phyloP scores from a whole-genome alignment of 92 coral and sea anemone species.

The Diadumene lineata region DNA sequence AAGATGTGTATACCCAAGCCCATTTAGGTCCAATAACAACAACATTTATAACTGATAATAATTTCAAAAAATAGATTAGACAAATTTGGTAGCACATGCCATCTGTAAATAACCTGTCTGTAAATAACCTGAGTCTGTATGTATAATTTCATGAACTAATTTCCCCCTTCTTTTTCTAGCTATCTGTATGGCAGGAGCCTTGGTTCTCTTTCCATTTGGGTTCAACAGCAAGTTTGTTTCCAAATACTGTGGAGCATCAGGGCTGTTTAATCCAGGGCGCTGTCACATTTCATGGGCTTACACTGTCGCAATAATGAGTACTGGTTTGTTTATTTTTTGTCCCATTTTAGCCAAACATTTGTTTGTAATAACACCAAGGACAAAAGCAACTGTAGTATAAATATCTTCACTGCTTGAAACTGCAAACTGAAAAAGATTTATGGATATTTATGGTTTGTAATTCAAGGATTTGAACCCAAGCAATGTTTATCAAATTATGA shows the following conservation, averaged over 20 bases:
- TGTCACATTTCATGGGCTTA: slow-evolving; percentile 86
- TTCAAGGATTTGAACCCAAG: too few species aligned
- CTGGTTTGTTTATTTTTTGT: slow-evolving; percentile 70
- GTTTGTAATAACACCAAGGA: slow-evolving; percentile 51
- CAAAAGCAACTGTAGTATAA: slow-evolving; percentile 83
- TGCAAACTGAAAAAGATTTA: too few species aligned
- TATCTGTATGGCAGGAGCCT: slow-evolving; percentile 52
- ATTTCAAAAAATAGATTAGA: too few species aligned
- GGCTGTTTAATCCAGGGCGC: slow-evolving; percentile 53
- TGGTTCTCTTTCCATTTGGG: slow-evolving; percentile 69
- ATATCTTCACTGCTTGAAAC: not conserved
- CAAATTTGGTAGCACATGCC: too few species aligned
- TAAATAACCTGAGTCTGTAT: too few species aligned
- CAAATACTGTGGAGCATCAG: slow-evolving; percentile 58
- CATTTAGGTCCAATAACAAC: too few species aligned
- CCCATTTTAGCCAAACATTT: slow-evolving; percentile 75
- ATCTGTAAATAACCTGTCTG: too few species aligned
- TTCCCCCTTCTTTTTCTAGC: slow-evolving; percentile 40
- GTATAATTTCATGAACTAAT: too few species aligned
- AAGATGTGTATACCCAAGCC: too few species aligned
- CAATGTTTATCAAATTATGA: too few species aligned
- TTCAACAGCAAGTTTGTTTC: slow-evolving; percentile 62
- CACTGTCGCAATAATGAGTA: slow-evolving; percentile 66
- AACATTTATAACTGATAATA: too few species aligned
- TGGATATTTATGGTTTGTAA: too few species aligned